These are phyloP conservation scores for Automeris io DNA, from an alignment of 2,888 invertebrate species.

Conservation along the genomic window DNA sequence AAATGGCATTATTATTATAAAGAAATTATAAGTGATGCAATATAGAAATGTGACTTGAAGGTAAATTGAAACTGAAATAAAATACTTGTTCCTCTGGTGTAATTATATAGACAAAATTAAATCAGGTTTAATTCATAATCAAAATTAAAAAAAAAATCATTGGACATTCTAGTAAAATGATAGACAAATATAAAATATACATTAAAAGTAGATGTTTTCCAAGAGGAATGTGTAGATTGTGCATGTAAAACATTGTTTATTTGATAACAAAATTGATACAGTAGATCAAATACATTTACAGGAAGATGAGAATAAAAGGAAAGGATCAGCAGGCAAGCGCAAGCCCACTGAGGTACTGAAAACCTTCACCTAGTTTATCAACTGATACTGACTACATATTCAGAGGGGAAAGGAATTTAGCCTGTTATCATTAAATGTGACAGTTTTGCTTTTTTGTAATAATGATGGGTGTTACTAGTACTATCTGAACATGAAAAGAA, in stretches of 20 bases:
- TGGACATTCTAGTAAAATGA: no score
- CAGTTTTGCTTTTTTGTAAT: conserved; percentile 17
- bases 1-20: no score
- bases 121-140: no score
- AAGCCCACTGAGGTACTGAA: conserved; percentile 76
- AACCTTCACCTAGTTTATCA: conserved; percentile 66
- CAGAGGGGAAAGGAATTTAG: conserved; percentile 62
- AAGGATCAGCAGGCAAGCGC: conserved; percentile 69
- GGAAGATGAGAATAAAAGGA: conserved; percentile 75
- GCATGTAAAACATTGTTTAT: conserved; percentile 4
- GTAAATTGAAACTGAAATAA: no score
- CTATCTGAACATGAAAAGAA: no score
- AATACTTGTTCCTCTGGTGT: no score
- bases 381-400: conserved; percentile 27
- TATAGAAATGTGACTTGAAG: no score
- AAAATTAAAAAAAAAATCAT: no score
- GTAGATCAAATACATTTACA: conserved; percentile 67
- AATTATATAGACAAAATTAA: no score
- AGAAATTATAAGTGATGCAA: no score
- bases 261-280: conserved; percentile 33
- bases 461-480: conserved; percentile 11
- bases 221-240: conserved; percentile 10
- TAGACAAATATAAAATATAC: no score
- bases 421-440: conserved; percentile 35
- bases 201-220: no score